Evolutionary conservation across 2,797 vertebrate genomes (phyloP), one percentile per base, ranked within the genome.

Genomic region (Argentina silus): DNA sequence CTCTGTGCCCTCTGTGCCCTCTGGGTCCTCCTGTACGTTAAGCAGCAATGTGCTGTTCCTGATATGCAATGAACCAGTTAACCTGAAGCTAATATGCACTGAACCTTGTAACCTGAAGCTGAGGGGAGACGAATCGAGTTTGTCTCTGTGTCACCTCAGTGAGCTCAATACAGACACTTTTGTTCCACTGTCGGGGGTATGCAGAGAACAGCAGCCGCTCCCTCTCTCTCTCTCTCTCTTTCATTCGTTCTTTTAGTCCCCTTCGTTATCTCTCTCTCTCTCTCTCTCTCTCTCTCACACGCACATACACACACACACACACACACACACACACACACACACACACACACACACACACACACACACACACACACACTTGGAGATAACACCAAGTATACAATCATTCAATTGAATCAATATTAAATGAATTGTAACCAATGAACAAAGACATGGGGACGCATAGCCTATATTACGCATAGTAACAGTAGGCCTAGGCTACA

Each of bases 11-110:
- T 69, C 47, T 47, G 44, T 71, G 68, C 69, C 56, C 82, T 65
- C 44, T 27, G 53, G 79, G 75, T 67, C 62, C 23, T 3, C 36
- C 42, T 66, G 50, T 19, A 72, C 67, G 70, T 55, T 68, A 56
- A 70, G 67, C 57, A 69, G 61, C 70, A 72, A 73, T 74, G 76
- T 80, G 45, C 27, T 72, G 60, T 47, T 48, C 53, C 42, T 66
- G 62, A 66, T 48, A 51, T 9, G 75, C 75, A 82, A 21, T 83
- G 78, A 84, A 87, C 86, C 80, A 77, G 77, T 74, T 78, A 64
- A 82, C 78, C 72, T 69, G 55, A 57, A 9, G 55, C 55, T 57
- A 17, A 66, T 48, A 51, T 9, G 75, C 74, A 82, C 21, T 83
- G 78, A 84, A 87, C 86, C 80, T 78, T 75, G 73, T 78, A 62